phyloP scores from a whole-genome alignment of 2,113 vertebrate species.

The Poeciliopsis prolifica region DNA sequence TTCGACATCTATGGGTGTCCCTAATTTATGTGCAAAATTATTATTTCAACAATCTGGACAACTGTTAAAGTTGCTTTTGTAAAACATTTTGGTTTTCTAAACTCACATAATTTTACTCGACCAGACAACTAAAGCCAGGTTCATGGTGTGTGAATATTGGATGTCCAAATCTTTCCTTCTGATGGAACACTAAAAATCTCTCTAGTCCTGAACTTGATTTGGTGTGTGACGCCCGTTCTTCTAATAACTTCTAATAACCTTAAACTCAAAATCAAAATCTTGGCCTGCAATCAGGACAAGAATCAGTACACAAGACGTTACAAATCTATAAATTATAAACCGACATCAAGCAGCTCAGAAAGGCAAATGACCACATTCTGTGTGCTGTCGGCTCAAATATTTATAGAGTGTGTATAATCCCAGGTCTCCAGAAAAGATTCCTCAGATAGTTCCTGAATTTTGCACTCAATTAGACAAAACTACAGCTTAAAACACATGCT shows the following conservation, averaged over 20 bases:
- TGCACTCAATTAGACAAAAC: neutral
- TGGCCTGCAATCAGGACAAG: conserved; percentile 13
- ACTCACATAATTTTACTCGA: neutral
- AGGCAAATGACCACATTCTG: neutral
- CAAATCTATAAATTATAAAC: conserved; percentile 37
- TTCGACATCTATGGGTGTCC: neutral
- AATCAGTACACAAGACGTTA: conserved; percentile 15
- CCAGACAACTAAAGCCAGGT: neutral
- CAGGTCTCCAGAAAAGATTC: neutral
- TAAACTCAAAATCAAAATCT: conserved; percentile 21
- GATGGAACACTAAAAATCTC: neutral
- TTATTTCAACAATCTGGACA: neutral
- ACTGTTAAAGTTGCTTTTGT: neutral
- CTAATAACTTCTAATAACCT: neutral
- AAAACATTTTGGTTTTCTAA: neutral
- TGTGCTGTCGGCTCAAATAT: neutral
- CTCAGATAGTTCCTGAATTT: neutral
- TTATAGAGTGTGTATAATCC: neutral
- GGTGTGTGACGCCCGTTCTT: too few species aligned
- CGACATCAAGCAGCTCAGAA: conserved; percentile 18
- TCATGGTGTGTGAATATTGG: neutral
- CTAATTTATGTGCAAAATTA: neutral
- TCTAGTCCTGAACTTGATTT: neutral
- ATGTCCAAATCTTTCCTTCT: neutral
- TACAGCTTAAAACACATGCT: neutral